phyloP scores from a whole-genome alignment of 2,888 invertebrate species.

The Lacanobia wlatinum region DNA sequence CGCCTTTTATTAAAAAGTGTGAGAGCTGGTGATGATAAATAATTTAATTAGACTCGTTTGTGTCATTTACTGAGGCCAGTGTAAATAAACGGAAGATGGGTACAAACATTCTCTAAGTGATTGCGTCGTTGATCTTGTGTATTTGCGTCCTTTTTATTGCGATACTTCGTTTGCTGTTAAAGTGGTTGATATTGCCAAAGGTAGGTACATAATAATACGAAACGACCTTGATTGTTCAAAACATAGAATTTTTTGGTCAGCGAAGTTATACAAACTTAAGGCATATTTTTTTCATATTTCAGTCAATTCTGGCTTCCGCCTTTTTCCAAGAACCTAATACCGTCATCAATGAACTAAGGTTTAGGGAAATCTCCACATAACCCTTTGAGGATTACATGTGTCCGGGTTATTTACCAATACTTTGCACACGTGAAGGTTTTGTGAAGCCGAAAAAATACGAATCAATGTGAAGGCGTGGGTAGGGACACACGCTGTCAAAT shows the following conservation, averaged over 20 bases:
- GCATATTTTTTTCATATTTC: neutral
- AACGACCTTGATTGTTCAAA: neutral
- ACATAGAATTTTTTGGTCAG: neutral
- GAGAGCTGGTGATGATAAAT: conserved; percentile 33
- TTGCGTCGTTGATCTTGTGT: neutral
- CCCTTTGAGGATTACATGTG: conserved; percentile 1
- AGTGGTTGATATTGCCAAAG: neutral
- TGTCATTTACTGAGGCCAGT: conserved; percentile 10
- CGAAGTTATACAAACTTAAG: neutral
- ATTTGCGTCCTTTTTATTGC: neutral
- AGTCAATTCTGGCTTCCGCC: neutral
- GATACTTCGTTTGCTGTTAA: neutral
- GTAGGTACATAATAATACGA: neutral
- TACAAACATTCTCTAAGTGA: neutral
- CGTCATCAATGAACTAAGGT: neutral
- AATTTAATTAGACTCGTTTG: conserved; percentile 31
- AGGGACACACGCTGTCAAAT: no score
- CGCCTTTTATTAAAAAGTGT: conserved; percentile 44
- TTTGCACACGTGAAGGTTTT: neutral
- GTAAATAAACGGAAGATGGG: conserved; percentile 22
- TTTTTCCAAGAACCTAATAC: neutral
- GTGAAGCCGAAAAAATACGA: neutral
- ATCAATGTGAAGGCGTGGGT: conserved; percentile 5
- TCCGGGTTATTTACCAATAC: conserved; percentile 1
- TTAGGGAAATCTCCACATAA: neutral